Conservation (phyloP, 2,797 vertebrate species). For the Tapera naevia region DNA sequence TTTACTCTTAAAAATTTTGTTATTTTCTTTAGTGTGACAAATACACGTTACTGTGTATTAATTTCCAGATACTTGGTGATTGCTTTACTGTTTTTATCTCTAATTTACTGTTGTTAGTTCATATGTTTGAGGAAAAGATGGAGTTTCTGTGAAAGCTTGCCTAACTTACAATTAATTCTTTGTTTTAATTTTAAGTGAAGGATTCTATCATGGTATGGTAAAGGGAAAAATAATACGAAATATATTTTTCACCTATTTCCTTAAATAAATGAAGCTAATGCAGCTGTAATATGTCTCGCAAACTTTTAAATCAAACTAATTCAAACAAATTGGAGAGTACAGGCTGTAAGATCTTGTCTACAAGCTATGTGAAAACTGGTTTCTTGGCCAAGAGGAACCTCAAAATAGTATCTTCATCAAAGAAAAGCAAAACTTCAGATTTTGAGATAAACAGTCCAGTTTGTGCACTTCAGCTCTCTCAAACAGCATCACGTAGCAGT, state of each 20-base stretch:
- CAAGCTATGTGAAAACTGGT: background rate
- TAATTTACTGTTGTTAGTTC: background rate
- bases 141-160: background rate
- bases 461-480: background rate
- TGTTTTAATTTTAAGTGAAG: background rate
- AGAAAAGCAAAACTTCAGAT: background rate
- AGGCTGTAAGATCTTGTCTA: background rate
- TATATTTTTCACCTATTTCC: background rate
- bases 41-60: background rate
- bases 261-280: background rate
- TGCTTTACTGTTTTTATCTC: background rate
- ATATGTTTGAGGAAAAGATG: background rate
- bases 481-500: fast-evolving
- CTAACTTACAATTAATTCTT: background rate
- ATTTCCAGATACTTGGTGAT: background rate
- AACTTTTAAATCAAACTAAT: background rate
- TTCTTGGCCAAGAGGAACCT: background rate
- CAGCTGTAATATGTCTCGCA: background rate
- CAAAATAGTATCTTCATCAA: background rate
- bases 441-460: background rate
- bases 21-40: background rate
- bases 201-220: background rate
- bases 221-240: background rate
- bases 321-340: background rate
- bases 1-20: background rate